Evolutionary conservation across 2,888 invertebrate genomes (phyloP).

Genomic region (Conomelus anceps): DNA sequence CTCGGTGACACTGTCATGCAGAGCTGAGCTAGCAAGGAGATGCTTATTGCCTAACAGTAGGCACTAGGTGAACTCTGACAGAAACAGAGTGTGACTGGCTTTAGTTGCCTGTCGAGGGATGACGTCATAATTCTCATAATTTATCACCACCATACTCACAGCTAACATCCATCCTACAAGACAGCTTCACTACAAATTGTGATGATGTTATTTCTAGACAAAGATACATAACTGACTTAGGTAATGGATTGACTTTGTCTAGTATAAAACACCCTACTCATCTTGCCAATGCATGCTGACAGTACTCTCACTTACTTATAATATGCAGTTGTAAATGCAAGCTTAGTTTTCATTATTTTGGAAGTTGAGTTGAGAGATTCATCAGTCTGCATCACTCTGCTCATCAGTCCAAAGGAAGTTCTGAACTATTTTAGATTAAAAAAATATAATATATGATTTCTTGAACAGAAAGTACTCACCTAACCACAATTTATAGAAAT

Average conservation of each 20-base stretch:
- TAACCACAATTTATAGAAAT: too few species aligned
- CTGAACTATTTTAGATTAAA: too few species aligned
- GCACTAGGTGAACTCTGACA: not conserved
- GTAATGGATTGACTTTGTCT: not conserved
- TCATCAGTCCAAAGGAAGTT: too few species aligned
- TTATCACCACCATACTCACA: not conserved
- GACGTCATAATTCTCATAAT: not conserved
- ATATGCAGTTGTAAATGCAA: too few species aligned
- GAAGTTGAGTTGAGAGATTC: too few species aligned
- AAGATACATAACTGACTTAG: not conserved
- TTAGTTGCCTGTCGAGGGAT: not conserved
- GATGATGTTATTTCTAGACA: not conserved
- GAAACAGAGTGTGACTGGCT: not conserved
- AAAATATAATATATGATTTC: too few species aligned
- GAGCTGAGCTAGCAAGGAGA: not conserved
- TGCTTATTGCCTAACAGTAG: not conserved
- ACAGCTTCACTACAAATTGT: not conserved
- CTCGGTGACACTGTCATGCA: not conserved
- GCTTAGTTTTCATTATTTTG: too few species aligned
- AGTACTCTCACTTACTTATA: too few species aligned
- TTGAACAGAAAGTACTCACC: too few species aligned
- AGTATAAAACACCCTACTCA: not conserved
- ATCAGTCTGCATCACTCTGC: too few species aligned
- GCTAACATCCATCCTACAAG: not conserved
- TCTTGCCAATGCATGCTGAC: too few species aligned